A percentile compares a stretch with the other conserved stretches of the same genome.
Conservation (phyloP, 2,113 vertebrate species). For the Poecile atricapillus region DNA sequence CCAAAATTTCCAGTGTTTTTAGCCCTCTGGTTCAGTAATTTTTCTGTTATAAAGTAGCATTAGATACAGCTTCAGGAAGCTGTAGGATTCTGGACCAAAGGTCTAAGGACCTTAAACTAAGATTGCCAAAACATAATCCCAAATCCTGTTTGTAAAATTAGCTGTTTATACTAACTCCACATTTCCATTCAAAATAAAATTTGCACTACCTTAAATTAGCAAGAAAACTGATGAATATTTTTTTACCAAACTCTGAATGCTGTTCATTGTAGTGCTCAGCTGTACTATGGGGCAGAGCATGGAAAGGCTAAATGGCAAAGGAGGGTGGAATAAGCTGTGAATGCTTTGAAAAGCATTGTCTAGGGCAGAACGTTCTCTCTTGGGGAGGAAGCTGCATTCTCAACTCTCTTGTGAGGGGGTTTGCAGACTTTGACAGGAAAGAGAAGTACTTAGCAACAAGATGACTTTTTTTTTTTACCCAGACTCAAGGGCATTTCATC, state of each 20-base stretch:
- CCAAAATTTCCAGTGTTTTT: not conserved
- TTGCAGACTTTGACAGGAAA: not conserved
- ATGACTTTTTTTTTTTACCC: not conserved
- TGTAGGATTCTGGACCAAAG: not conserved
- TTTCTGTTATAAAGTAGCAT: not conserved
- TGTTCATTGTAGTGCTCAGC: not conserved
- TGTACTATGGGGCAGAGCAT: not conserved
- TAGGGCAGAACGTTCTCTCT: fast-evolving
- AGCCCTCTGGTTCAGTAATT: not conserved
- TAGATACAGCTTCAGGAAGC: not conserved
- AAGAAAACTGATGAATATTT: not conserved
- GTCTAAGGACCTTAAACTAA: not conserved
- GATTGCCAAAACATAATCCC: not conserved
- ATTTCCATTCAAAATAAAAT: not conserved
- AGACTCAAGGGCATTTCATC: not conserved
- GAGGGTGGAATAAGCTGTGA: not conserved
- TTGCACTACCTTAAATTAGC: not conserved
- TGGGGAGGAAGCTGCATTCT: not conserved
- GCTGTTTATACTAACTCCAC: not conserved
- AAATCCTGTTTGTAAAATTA: not conserved
- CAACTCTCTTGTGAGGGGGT: not conserved
- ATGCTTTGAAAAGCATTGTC: not conserved
- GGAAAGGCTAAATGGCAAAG: not conserved
- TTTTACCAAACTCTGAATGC: not conserved
- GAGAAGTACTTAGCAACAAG: not conserved